Evolutionary conservation across 2,113 vertebrate species (phyloP), one percentile per base, ranked within the genome.

Genomic region (Myrmophylax atrothorax): DNA sequence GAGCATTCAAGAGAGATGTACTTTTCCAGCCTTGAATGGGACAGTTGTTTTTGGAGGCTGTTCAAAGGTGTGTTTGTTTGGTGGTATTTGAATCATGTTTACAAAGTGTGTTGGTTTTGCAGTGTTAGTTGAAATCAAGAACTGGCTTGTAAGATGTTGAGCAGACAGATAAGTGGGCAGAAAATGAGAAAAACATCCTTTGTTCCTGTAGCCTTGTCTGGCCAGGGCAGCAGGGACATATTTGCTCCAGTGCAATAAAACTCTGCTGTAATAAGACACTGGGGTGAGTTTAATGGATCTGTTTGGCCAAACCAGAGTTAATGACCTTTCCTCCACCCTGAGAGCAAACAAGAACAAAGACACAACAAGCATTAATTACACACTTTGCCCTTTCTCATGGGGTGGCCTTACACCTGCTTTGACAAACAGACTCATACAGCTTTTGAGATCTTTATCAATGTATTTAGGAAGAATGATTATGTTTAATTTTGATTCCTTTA

Each of bases 241-340:
- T 70, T 69, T 89, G 37, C 52, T 91, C 50, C 18, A 58, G 17
- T 50, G 28, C 44, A 67, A 33, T 84, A 35, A n/a, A 84, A 44
- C 33, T 49, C 25, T 80, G 18, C 40, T 91, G 18, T 40, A 52
- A 7, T 11, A 76, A 76, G 37, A 56, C 63, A 62, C 7, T 52
- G 53, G 72, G 40, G 38, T 38, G 50, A 86, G 63, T 88, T 91
- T 84, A 79, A 35, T 77, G 44, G 12, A 52, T 73, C 74, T 93
- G 33, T 76, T 95, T 96, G 77, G 77, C 26, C 84, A 62, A 42
- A 74, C 40, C 49, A 14, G 25, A 87, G 59, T 42, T 91, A 40
- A 94, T 96, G 90, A 95, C 80, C 55, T 97, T 97, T 96, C 26
- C 49, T 63, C 49, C 37, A 66, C 53, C 88, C 62, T 35, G 42